phyloP scores from a whole-genome alignment of 2,113 vertebrate species.

The Glareola pratincola region DNA sequence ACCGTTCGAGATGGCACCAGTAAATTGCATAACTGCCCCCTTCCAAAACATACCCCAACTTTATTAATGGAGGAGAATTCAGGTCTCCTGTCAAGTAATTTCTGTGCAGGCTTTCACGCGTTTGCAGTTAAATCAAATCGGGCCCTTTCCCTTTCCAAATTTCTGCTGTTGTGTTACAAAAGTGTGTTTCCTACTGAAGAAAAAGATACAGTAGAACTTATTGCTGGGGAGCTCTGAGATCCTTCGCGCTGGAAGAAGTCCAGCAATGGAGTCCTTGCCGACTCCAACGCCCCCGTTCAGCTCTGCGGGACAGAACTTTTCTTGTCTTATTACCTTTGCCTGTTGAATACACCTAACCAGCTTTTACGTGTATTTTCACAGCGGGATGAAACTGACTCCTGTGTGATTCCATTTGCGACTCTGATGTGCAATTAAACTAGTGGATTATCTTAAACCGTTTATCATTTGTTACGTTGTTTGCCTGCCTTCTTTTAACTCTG shows the following conservation, averaged over 20 bases:
- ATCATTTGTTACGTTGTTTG: neutral
- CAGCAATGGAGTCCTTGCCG: neutral
- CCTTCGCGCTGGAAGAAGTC: neutral
- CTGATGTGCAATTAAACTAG: neutral
- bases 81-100: neutral
- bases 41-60: neutral
- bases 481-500: slow-evolving; percentile 4
- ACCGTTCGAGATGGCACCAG: neutral
- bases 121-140: neutral
- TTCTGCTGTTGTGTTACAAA: neutral
- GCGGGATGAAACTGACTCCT: neutral
- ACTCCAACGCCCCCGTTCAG: neutral
- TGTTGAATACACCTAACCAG: neutral
- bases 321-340: neutral
- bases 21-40: slow-evolving; percentile 32
- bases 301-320: neutral
- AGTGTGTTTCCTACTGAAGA: neutral
- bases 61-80: neutral
- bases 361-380: neutral
- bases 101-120: neutral
- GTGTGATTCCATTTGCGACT: neutral
- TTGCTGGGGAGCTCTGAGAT: neutral
- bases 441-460: neutral
- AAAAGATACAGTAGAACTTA: neutral
- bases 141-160: neutral